phyloP scores from a whole-genome alignment of 2,888 invertebrate genomes.

The Cryptus armator region DNA sequence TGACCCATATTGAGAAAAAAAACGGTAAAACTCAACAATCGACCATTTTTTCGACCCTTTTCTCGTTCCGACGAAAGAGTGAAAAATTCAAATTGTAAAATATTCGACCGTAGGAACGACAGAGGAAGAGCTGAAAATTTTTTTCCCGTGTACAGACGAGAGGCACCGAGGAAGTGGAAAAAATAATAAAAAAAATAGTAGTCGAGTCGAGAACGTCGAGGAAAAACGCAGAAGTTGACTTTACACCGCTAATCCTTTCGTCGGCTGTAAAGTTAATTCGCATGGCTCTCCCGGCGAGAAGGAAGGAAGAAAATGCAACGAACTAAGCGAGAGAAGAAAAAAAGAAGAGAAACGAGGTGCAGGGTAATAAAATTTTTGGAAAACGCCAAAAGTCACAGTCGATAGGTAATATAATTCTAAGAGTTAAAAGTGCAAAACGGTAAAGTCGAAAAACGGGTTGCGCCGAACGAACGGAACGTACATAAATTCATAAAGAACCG shows the following conservation, averaged over 20 bases:
- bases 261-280: conserved; percentile 81
- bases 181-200: conserved; percentile 16
- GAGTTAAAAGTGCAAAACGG: conserved; percentile 70
- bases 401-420: conserved; percentile 67
- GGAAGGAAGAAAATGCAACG: conserved; percentile 5
- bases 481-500: conserved; percentile 83
- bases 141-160: conserved; percentile 18
- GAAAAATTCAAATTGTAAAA: conserved; percentile 54
- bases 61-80: conserved; percentile 29
- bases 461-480: conserved; percentile 37
- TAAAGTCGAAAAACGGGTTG: conserved; percentile 72
- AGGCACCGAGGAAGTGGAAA: conserved; percentile 56
- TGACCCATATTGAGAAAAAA: conserved; percentile 63
- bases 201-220: not conserved
- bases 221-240: conserved; percentile 78
- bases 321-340: conserved; percentile 19
- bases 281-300: conserved; percentile 27
- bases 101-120: conserved; percentile 35
- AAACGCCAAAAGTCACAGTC: conserved; percentile 57
- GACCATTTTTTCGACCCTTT: conserved; percentile 29
- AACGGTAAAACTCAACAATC: conserved; percentile 50
- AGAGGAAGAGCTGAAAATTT: conserved; percentile 54
- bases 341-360: conserved; percentile 38
- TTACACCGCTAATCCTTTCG: conserved; percentile 82
- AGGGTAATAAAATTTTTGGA: conserved; percentile 48